Base-by-base conservation (phyloP, 1,140 invertebrate genomes). In the Paramacrobiotus metropolitanus region DNA sequence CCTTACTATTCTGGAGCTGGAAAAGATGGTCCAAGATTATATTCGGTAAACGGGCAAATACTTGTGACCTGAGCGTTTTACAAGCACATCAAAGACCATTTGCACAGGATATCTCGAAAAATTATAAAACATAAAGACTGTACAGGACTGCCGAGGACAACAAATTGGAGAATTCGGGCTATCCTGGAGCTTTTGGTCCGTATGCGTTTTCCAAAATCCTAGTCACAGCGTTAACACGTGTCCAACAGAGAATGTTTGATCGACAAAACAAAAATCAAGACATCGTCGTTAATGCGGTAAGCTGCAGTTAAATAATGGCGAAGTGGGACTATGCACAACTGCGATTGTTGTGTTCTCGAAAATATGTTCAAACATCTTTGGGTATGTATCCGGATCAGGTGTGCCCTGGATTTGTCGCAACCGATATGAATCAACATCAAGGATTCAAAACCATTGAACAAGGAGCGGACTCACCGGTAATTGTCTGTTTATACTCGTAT, bases 161-260 rank as follows among this genome's bases (percentile, higher is more conserved):
- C 9, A 40, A 40, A n/a, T n/a, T 40, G n/a, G 34, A n/a, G n/a
- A 9, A 40, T n/a, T n/a, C 34, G 34, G n/a, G n/a, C n/a, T n/a
- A n/a, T n/a, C n/a, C 34, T 9, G 34, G 34, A 9, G 34, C 9
- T 9, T 40, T 9, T 40, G 34, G 34, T 60, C 74, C 81, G 2
- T 86, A 85, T 75, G 71, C 68, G 9, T 77, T 77, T 3, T 83
- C 81, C 1, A 86, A 86, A 73, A 77, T 82, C 9, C 80, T 75
- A 1, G 69, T 83, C 0, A 77, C 72, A 59, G 77, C 80, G 2
- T 69, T 83, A 62, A 73, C 78, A 18, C 75, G 76, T 60, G 76
- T 84, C 31, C 82, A 84, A 65, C 81, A 83, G 62, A 71, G 75
- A 65, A 69, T 78, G 62, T 79, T 84, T 65, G 68, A 78, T 61